Evolutionary conservation across 2,888 invertebrate species (phyloP), one percentile per base, ranked within the genome.

Genomic region (Volucella bombylans): DNA sequence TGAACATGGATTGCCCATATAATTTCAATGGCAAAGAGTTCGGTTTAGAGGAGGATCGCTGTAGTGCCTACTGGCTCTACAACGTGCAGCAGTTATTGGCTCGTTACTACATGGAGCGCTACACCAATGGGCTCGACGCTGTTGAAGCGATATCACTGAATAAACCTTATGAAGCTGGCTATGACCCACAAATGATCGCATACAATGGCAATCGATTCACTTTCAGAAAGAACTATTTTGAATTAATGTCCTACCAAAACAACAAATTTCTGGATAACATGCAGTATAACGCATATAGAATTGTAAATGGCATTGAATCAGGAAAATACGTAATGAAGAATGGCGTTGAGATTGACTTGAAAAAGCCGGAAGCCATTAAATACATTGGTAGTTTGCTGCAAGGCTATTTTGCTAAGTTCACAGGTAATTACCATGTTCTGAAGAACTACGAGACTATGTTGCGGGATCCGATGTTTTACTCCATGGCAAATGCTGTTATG

Each of bases 21-120:
- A 95, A 95, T 94, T 92, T 95, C 89, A 92, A 93, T 81, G 93
- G 93, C 71, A 91, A 93, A 14, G 92, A 93, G 62, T 93, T 93
- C 87, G 92, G 93, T 81, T 89, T 93, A 65, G 89, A 91, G 49
- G 93, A 94, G 87, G 94, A 94, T 88, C 93, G 92, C 82, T 94
- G 95, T 87, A 95, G 95, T 68, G 95, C 95, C 91, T 91, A 92
- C 77, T 94, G 93, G 91, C 94, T 95, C 90, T 94, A 93, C 90
- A 90, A 93, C 81, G 94, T 95, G 88, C 95, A 95, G 88, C 95
- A 96, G 90, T 88, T 96, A 12, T 88, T 96, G 86, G 93, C 95
- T 82, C 94, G 95, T 93, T 96, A 96, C 91, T 95, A 96, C 89
- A 92, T 96, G 92, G 96, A 96, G 90, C 94, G 96, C 90, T 91